These are phyloP conservation scores for Drosophila tropicalis DNA, from an alignment of 1,140 invertebrate species.

Conservation along the genomic window DNA sequence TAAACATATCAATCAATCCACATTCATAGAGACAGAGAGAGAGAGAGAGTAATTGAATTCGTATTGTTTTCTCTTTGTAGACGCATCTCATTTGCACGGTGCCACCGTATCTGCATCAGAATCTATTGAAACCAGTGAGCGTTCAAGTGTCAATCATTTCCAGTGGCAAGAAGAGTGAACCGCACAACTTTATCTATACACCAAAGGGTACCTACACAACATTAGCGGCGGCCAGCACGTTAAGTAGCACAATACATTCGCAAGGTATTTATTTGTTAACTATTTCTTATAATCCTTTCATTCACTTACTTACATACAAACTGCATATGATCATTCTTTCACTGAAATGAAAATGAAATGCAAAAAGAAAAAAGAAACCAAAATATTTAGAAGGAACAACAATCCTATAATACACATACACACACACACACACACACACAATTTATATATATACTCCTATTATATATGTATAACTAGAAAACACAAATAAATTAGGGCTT, in stretches of 20 bases:
- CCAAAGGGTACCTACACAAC: slow-evolving; percentile 83
- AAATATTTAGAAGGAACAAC: neutral
- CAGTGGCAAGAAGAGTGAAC: slow-evolving; percentile 94
- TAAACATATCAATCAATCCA: neutral
- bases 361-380: slow-evolving; percentile 3
- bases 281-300: slow-evolving; percentile 44
- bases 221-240: slow-evolving; percentile 77
- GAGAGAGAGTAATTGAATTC: no score
- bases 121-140: slow-evolving; percentile 87
- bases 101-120: slow-evolving; percentile 89
- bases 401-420: neutral
- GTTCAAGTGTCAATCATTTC: slow-evolving; percentile 93
- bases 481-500: neutral
- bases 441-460: neutral
- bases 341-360: neutral
- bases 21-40: no score
- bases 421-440: slow-evolving; percentile 12
- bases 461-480: slow-evolving; percentile 4
- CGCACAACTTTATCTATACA: slow-evolving; percentile 93
- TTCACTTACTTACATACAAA: slow-evolving; percentile 9
- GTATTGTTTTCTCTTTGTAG: slow-evolving; percentile 83
- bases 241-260: slow-evolving; percentile 72
- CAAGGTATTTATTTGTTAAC: slow-evolving; percentile 83
- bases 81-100: slow-evolving; percentile 97
- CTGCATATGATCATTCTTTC: neutral